These are phyloP conservation scores for Lepidurus couesii DNA, from an alignment of 1,140 invertebrate genomes.

Conservation along the genomic window DNA sequence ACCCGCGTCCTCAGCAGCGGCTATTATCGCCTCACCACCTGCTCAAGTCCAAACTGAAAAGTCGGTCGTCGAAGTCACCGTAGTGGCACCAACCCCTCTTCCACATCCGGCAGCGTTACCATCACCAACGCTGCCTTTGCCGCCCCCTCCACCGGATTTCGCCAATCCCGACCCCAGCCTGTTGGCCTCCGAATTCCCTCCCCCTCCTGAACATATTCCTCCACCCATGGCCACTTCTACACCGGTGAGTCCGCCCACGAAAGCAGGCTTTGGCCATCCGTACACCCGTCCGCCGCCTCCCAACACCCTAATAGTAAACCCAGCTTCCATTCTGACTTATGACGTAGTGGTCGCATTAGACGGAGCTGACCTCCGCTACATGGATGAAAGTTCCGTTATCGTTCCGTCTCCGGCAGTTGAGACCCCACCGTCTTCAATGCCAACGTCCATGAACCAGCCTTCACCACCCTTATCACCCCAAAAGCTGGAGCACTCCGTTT, in stretches of 20 bases:
- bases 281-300: conserved; percentile 49
- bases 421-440: conserved; percentile 58
- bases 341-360: conserved; percentile 71
- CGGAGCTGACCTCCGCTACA: conserved; percentile 71
- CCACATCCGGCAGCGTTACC: conserved; percentile 27
- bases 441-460: conserved; percentile 36
- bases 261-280: conserved; percentile 11
- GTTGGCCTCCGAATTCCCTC: conserved; percentile 54
- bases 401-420: conserved; percentile 64
- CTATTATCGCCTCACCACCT: conserved; percentile 31
- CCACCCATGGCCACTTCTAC: conserved; percentile 39
- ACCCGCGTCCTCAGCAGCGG: conserved; percentile 36
- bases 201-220: conserved; percentile 51
- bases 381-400: conserved; percentile 84
- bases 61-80: conserved; percentile 7
- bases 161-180: conserved; percentile 33
- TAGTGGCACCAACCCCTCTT: conserved; percentile 23
- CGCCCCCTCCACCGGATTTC: conserved; percentile 17
- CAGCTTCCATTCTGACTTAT: conserved; percentile 53
- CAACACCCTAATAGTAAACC: conserved; percentile 50
- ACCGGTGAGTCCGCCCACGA: conserved; percentile 34
- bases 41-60: conserved; percentile 24
- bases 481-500: conserved; percentile 37
- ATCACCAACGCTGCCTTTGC: conserved; percentile 27
- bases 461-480: conserved; percentile 42